phyloP scores from a whole-genome alignment of 37 sponge, comb jelly and placozoan species.

The Cliona cf. orientalis region DNA sequence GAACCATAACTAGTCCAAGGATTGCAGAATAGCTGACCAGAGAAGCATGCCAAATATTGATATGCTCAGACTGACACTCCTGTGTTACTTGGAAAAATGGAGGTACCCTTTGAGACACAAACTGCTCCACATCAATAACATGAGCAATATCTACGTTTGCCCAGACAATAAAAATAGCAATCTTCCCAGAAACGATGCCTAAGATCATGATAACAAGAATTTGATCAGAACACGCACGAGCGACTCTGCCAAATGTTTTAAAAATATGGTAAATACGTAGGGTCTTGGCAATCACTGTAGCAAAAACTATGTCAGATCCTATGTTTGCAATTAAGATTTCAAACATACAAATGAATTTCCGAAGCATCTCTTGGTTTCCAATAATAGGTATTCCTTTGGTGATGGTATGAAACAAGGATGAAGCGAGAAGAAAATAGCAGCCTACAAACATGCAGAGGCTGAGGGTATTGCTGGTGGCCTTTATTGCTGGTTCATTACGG shows the following conservation, averaged over 20 bases:
- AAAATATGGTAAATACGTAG: constrained; percentile 15
- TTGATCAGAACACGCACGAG: not conserved
- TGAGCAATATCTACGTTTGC: not conserved
- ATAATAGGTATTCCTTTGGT: not conserved
- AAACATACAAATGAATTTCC: too few species aligned
- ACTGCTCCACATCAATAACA: too few species aligned
- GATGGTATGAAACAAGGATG: not conserved
- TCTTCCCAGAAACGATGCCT: constrained; percentile 1
- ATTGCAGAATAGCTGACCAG: too few species aligned
- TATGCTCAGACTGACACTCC: too few species aligned
- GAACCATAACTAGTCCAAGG: too few species aligned
- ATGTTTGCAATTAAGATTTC: too few species aligned
- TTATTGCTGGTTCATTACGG: constrained; percentile 26
- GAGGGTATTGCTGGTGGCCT: constrained; percentile 26
- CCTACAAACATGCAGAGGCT: constrained; percentile 34
- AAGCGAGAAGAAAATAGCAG: constrained; percentile 10
- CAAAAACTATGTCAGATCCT: constrained; percentile 5
- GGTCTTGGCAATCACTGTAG: constrained; percentile 11
- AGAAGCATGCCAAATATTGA: too few species aligned
- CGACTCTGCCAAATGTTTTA: not conserved
- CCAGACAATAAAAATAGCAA: not conserved
- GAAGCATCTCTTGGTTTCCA: too few species aligned
- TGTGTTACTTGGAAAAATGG: too few species aligned
- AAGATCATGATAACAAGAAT: constrained; percentile 2
- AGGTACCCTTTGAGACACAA: too few species aligned